Conservation (phyloP, 2,113 vertebrate genomes). For the Upupa epops region DNA sequence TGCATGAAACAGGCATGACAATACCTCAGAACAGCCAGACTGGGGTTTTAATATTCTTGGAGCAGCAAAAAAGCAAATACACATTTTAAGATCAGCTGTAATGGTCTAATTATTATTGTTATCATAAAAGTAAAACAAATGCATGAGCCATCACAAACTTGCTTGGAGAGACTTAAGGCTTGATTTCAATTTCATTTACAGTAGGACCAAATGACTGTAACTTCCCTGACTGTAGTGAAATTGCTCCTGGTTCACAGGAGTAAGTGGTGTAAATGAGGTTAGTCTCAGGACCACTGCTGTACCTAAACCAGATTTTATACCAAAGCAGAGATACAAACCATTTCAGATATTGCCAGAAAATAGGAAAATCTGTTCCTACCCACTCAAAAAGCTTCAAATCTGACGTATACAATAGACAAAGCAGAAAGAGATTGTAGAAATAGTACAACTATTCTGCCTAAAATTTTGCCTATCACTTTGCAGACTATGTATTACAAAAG, state of each 20-base stretch:
- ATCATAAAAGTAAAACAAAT: constrained; percentile 43
- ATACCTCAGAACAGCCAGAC: constrained; percentile 21
- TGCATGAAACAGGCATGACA: constrained; percentile 37
- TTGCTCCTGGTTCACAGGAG: neutral
- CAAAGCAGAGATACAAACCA: constrained; percentile 60
- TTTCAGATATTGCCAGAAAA: constrained; percentile 59
- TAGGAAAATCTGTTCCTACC: constrained; percentile 50
- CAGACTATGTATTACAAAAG: constrained; percentile 33
- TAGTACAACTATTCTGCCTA: constrained; percentile 19
- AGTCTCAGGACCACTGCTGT: constrained; percentile 2
- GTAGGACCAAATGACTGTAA: constrained; percentile 27
- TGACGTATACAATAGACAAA: constrained; percentile 35
- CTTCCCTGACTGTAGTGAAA: constrained; percentile 20
- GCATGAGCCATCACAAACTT: constrained; percentile 44
- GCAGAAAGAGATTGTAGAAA: neutral
- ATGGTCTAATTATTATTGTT: neutral
- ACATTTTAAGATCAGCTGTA: constrained; percentile 37
- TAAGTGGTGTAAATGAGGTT: neutral
- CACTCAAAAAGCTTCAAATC: constrained; percentile 37
- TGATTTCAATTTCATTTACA: constrained; percentile 38
- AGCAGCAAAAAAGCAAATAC: constrained; percentile 15
- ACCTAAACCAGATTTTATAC: constrained; percentile 50
- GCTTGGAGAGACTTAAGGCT: constrained; percentile 55
- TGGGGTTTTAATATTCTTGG: neutral
- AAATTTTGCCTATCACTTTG: constrained; percentile 14